Conservation (phyloP, 2,888 invertebrate species). For the Nomada flava region DNA sequence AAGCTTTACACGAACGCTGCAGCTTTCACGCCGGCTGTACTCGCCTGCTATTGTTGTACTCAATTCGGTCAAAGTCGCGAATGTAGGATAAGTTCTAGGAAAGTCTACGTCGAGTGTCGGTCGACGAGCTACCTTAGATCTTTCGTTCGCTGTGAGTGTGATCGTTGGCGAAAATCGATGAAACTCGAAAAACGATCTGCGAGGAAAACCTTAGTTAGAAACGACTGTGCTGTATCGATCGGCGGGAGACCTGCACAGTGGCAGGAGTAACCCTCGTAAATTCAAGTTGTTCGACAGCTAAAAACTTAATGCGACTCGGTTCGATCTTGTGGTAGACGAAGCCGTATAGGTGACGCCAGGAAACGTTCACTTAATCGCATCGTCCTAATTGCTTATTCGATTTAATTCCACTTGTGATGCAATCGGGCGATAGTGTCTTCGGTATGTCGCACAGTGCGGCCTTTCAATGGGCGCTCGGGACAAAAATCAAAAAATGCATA, state of each 20-base stretch:
- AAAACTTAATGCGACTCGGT: constrained; percentile 54
- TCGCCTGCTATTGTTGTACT: constrained; percentile 11
- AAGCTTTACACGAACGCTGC: constrained; percentile 44
- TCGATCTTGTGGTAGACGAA: constrained; percentile 51
- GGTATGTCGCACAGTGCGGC: no score
- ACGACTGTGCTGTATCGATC: constrained; percentile 34
- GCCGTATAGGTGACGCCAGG: constrained; percentile 55
- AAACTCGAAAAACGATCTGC: background rate
- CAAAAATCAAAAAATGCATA: no score
- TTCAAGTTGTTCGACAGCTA: constrained; percentile 37
- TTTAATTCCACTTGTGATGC: constrained; percentile 74
- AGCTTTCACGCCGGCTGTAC: constrained; percentile 29
- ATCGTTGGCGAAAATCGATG: background rate
- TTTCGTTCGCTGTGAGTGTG: background rate
- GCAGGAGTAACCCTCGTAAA: constrained; percentile 1
- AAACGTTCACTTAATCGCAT: constrained; percentile 75
- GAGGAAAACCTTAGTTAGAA: background rate
- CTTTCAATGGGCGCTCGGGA: no score
- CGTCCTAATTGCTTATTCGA: constrained; percentile 70
- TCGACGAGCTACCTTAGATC: background rate
- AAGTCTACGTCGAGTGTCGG: background rate
- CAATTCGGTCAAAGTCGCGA: constrained; percentile 44
- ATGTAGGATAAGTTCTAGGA: constrained; percentile 33
- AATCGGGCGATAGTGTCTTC: constrained; percentile 36
- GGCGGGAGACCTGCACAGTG: background rate